These are phyloP conservation scores for Oncopodura yosiiana DNA, from an alignment of 1,140 invertebrate genomes.

Conservation along the genomic window DNA sequence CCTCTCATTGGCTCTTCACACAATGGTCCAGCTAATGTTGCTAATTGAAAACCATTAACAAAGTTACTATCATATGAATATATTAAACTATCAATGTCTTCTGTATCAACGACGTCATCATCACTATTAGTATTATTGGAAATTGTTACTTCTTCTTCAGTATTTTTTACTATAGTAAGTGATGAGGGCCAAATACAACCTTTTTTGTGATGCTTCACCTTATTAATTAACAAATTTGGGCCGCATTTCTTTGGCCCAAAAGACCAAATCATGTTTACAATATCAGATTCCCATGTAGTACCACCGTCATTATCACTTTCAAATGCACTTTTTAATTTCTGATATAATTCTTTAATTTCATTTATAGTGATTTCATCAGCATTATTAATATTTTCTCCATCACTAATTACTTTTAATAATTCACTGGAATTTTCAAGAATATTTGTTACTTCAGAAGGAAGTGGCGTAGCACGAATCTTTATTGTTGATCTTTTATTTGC, in stretches of 20 bases:
- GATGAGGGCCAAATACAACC: slow-evolving; percentile 41
- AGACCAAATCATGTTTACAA: slow-evolving; percentile 71
- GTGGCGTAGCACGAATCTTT: slow-evolving; percentile 64
- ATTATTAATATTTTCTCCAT: slow-evolving; percentile 2
- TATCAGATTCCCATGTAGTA: slow-evolving; percentile 46
- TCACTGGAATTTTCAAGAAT: slow-evolving; percentile 55
- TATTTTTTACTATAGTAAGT: too few species aligned
- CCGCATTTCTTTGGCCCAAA: slow-evolving; percentile 82
- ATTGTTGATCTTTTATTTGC: slow-evolving; percentile 62
- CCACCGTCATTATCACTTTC: slow-evolving; percentile 48
- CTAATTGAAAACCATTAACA: slow-evolving; percentile 89
- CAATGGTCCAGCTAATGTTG: slow-evolving; percentile 74
- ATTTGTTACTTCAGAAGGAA: slow-evolving; percentile 62
- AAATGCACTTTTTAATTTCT: slow-evolving; percentile 54
- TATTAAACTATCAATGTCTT: slow-evolving; percentile 40
- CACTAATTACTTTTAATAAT: slow-evolving; percentile 44
- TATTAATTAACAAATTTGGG: slow-evolving; percentile 77
- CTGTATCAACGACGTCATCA: too few species aligned
- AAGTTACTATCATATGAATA: slow-evolving; percentile 65
- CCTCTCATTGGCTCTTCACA: slow-evolving; percentile 96
- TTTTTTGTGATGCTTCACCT: slow-evolving; percentile 44
- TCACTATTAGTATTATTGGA: not conserved
- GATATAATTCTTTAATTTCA: slow-evolving; percentile 39
- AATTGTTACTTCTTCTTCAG: slow-evolving; percentile 34
- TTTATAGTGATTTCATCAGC: slow-evolving; percentile 27